Evolutionary conservation across 2,113 vertebrate genomes (phyloP).

Genomic region (Burhinus oedicnemus): DNA sequence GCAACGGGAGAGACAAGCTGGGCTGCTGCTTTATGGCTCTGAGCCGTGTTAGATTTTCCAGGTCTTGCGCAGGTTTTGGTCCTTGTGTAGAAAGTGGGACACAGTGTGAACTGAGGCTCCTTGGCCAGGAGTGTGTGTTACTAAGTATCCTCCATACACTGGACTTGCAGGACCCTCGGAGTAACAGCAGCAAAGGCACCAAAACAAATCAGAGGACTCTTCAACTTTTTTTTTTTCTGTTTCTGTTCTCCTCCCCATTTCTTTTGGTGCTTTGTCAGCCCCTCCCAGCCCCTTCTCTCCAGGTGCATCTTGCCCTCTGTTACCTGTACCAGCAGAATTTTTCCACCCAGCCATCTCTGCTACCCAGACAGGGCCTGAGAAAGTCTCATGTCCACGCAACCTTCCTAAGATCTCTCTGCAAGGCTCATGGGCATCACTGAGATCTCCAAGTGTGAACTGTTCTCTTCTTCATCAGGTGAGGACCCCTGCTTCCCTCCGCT

Average conservation of each 20-base stretch:
- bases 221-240: not conserved
- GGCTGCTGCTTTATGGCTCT: not conserved
- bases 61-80: not conserved
- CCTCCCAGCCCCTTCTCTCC: slow-evolving; percentile 61
- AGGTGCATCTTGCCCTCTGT: slow-evolving; percentile 72
- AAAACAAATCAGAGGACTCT: not conserved
- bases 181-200: not conserved
- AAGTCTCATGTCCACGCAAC: slow-evolving; percentile 17
- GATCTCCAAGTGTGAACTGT: slow-evolving; percentile 85
- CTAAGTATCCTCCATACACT: not conserved
- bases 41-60: not conserved
- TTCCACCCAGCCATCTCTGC: slow-evolving; percentile 86
- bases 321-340: slow-evolving; percentile 87
- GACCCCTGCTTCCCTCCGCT: not conserved
- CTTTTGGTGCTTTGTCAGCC: slow-evolving; percentile 42
- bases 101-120: not conserved
- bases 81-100: not conserved
- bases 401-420: slow-evolving; percentile 82
- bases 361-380: slow-evolving; percentile 64
- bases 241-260: slow-evolving; percentile 28
- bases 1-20: not conserved
- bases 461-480: slow-evolving; percentile 86
- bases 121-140: not conserved
- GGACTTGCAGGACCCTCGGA: not conserved
- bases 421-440: slow-evolving; percentile 89